These are phyloP conservation scores for Axea sp. DNA, from an alignment of 2,888 invertebrate genomes.

Conservation along the genomic window DNA sequence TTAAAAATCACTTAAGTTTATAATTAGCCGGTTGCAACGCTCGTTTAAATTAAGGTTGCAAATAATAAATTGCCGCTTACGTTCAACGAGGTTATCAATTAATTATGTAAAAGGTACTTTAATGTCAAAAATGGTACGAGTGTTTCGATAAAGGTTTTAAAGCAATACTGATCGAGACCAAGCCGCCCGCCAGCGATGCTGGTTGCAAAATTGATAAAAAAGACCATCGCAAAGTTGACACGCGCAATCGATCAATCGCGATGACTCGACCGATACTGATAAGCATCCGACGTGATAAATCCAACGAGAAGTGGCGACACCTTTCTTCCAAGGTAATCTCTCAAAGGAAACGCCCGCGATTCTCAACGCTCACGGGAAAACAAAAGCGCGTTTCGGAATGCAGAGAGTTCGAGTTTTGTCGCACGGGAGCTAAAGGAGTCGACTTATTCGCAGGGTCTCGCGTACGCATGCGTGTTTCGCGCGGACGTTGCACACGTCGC, in stretches of 20 bases:
- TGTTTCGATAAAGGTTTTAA: conserved; percentile 19
- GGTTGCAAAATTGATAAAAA: too few relatives aligned
- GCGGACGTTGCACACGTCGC: background rate
- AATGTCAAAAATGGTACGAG: conserved; percentile 13
- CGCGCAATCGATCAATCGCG: background rate
- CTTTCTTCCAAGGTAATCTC: background rate
- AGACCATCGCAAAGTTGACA: too few relatives aligned
- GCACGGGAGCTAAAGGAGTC: conserved; percentile 19
- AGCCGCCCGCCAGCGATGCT: too few relatives aligned
- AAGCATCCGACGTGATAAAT: background rate
- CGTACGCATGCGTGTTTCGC: conserved; percentile 12
- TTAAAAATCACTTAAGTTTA: conserved; percentile 39
- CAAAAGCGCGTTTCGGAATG: conserved; percentile 4
- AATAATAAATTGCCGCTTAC: background rate
- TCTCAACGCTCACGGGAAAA: background rate
- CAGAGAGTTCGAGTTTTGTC: conserved; percentile 8
- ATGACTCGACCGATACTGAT: background rate
- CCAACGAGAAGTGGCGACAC: background rate
- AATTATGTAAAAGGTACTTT: conserved; percentile 17
- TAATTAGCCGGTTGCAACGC: conserved; percentile 19
- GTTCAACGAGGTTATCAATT: conserved; percentile 18
- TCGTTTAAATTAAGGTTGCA: conserved; percentile 21
- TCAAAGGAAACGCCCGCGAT: too few relatives aligned
- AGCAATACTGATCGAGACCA: background rate
- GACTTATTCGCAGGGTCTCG: too few relatives aligned